Evolutionary conservation across 2,113 vertebrate genomes (phyloP).

Genomic region (Cyprinodon tularosa): DNA sequence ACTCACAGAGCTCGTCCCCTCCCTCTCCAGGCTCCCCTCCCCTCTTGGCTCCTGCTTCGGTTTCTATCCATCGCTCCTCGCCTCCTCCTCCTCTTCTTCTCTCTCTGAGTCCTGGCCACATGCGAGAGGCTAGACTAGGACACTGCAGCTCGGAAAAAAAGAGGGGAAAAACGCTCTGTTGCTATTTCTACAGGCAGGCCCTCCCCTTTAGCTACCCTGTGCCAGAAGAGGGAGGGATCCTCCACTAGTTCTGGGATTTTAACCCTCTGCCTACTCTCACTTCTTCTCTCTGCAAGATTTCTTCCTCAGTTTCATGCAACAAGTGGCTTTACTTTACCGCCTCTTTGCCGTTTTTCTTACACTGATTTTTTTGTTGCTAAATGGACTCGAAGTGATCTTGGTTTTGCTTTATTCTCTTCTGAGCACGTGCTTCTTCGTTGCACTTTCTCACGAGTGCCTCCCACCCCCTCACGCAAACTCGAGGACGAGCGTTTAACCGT

Average conservation of each 20-base stretch:
- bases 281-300: constrained; percentile 63
- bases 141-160: constrained; percentile 70
- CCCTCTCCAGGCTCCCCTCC: constrained; percentile 60
- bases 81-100: constrained; percentile 77
- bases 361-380: constrained; percentile 29
- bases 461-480: constrained; percentile 11
- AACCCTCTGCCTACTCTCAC: constrained; percentile 79
- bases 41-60: constrained; percentile 49
- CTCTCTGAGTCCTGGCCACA: constrained; percentile 84
- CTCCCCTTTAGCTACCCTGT: constrained; percentile 85
- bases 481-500: constrained; percentile 47
- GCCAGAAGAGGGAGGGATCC: constrained; percentile 87
- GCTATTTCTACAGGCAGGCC: constrained; percentile 88
- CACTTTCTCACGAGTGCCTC: constrained; percentile 24
- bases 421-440: constrained; percentile 37
- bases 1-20: constrained; percentile 68
- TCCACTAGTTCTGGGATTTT: constrained; percentile 82
- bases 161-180: constrained; percentile 74
- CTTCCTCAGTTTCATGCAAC: constrained; percentile 69
- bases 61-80: constrained; percentile 61
- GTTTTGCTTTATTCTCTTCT: constrained; percentile 22
- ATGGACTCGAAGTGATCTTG: constrained; percentile 15
- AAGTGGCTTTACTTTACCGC: constrained; percentile 69
- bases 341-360: constrained; percentile 16
- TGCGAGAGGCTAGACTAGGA: constrained; percentile 82